Percentiles rank a stretch among this genome's conserved stretches.
phyloP scores from a whole-genome alignment of 2,113 vertebrate species.

The Parotia lawesii region DNA sequence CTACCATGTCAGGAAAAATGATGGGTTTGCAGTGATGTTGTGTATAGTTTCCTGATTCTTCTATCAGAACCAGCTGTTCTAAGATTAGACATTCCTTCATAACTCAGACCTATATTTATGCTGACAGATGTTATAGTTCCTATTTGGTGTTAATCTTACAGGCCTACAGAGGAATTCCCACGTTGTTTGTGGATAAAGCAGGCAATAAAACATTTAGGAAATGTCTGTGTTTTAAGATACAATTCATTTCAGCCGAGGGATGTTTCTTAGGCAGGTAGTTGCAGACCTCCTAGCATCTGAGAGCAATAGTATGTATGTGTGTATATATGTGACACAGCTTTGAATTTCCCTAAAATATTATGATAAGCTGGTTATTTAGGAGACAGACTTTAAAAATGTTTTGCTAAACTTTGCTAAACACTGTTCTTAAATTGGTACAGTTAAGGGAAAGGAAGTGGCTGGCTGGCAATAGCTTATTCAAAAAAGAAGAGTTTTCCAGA shows the following conservation, averaged over 20 bases:
- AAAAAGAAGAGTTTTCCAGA: neutral
- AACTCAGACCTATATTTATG: neutral
- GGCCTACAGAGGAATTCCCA: neutral
- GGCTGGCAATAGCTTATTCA: neutral
- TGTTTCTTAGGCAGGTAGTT: neutral
- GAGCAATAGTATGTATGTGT: neutral
- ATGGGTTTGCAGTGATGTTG: neutral
- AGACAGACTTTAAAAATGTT: neutral
- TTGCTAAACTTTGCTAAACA: neutral
- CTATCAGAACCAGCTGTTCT: neutral
- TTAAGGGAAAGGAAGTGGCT: conserved; percentile 15
- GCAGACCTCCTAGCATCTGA: neutral
- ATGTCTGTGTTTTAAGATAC: neutral
- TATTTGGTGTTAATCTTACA: neutral
- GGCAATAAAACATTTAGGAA: neutral
- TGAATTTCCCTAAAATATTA: neutral
- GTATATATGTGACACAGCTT: neutral
- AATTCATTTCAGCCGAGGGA: neutral
- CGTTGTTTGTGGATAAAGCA: neutral
- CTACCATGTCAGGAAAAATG: neutral
- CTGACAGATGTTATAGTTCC: neutral
- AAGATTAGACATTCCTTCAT: neutral
- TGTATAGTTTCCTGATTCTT: neutral
- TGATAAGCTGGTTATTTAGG: neutral
- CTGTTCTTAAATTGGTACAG: neutral